phyloP scores from a whole-genome alignment of 2,888 invertebrate genomes.

The Lysandra coridon region DNA sequence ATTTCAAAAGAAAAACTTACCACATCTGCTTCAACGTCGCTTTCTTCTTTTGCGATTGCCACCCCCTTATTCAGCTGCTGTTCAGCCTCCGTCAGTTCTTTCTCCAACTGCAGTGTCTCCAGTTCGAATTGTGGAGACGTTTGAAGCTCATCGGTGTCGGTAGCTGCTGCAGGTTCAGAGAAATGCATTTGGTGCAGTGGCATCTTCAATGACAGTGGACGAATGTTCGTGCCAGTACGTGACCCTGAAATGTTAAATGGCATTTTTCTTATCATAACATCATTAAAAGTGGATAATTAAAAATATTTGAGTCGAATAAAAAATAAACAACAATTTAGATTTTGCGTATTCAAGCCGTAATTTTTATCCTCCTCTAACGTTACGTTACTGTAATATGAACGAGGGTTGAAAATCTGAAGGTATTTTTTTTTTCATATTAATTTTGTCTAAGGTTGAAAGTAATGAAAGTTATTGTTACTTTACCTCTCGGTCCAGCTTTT shows the following conservation, averaged over 20 bases:
- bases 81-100: conserved; percentile 62
- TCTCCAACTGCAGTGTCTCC: conserved; percentile 62
- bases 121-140: conserved; percentile 62
- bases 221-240: conserved; percentile 52
- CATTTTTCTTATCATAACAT: background rate
- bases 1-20: conserved; percentile 51
- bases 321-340: background rate
- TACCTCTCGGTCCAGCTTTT: conserved; percentile 59
- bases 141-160: conserved; percentile 63
- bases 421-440: background rate
- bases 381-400: no score
- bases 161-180: conserved; percentile 49
- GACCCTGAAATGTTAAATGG: conserved; percentile 34
- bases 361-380: no score
- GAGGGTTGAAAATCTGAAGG: background rate
- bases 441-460: background rate
- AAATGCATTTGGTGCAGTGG: conserved; percentile 54
- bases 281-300: background rate
- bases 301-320: background rate
- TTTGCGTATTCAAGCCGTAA: no score
- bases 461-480: conserved; percentile 32
- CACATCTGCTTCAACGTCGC: conserved; percentile 70
- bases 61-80: conserved; percentile 61
- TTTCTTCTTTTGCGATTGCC: conserved; percentile 70
- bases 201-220: conserved; percentile 63